Conservation (phyloP, 2,797 vertebrate genomes). For the Enteromius fasciolatus region DNA sequence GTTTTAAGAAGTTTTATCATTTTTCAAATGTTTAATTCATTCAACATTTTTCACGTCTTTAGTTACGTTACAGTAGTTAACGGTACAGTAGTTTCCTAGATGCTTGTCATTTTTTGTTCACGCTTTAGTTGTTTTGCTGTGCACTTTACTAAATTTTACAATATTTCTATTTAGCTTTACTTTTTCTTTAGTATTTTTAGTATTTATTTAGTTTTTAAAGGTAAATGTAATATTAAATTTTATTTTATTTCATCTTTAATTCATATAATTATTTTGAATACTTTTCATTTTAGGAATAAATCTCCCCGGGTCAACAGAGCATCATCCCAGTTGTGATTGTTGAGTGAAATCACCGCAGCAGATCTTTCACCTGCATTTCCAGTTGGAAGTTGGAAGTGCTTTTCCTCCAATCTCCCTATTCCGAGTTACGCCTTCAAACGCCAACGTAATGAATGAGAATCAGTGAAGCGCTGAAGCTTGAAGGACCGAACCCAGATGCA, state of each 20-base stretch:
- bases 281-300: background rate
- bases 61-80: background rate
- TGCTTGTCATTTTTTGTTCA: background rate
- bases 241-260: background rate
- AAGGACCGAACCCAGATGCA: constrained; percentile 50
- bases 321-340: background rate
- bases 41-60: background rate
- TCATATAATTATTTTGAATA: background rate
- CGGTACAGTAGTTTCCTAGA: background rate
- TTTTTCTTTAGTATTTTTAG: background rate
- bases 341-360: constrained; percentile 1
- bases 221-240: background rate
- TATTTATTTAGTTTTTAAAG: background rate
- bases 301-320: background rate
- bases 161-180: background rate
- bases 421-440: constrained; percentile 19
- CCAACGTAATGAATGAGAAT: constrained; percentile 56
- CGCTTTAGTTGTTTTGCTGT: background rate
- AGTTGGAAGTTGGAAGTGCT: background rate
- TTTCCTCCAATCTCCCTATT: constrained; percentile 41
- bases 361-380: constrained; percentile 38
- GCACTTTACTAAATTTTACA: background rate
- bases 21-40: no score
- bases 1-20: no score
- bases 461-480: constrained; percentile 53